Base-by-base conservation (phyloP, 1,140 invertebrate species). In the Ips nitidus region DNA sequence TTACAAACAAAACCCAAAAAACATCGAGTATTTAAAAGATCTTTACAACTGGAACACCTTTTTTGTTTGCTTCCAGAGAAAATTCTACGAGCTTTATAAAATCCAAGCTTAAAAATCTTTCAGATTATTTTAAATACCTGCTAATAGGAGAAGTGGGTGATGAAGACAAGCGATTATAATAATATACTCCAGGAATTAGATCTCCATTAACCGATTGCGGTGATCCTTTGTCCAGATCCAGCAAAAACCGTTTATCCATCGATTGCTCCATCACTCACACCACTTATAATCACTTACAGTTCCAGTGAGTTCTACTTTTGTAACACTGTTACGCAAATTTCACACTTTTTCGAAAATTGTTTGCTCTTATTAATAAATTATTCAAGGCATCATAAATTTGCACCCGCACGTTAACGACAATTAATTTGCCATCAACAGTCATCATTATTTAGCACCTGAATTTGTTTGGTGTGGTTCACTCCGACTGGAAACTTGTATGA, bases 361-460 rank as follows among this genome's bases (percentile, higher is more conserved):
- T 43, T 53, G 40, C 38, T 6, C 6, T 41, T 67, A 47, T 69
- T 36, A 67, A 65, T 39, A 64, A 50, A 45, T 56, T 43, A 40
- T 43, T 55, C 43, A 52, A 62, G 66, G 52, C 50, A 41, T 61
- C 50, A 69, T 67, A 56, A 59, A 71, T 74, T 65, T 69, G 59
- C 67, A 71, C 62, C 45, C 22, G 37, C 60, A 59, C 66, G 72
- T 56, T 73, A 73, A 73, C 56, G 45, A 47, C 22, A 63, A 69
- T 69, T 69, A 69, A 69, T 69, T 69, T 52, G 89, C 88, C 53
- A 84, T 84, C 70, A 86, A 56, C n/a, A 55, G 45, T 52, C 58
- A 69, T 69, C 39, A 69, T 69, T 60, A 42, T 38, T 69, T 69
- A 61, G 57, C 57, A 69, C 66, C 38, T 66, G 50, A 1, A 52